phyloP scores from a whole-genome alignment of 2,888 invertebrate species.

The Noctua pronuba region DNA sequence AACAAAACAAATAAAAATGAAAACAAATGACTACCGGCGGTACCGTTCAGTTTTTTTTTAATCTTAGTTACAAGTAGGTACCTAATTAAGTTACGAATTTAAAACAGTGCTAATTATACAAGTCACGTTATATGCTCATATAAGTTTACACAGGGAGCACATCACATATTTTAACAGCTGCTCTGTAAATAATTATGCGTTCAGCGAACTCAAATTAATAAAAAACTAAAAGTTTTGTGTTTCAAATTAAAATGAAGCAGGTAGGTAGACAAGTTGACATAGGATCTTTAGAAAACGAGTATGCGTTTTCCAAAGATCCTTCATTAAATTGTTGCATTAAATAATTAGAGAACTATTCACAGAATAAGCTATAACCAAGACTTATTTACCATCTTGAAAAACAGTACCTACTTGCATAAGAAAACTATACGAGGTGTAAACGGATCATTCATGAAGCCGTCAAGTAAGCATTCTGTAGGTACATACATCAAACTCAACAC shows the following conservation, averaged over 20 bases:
- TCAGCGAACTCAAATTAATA: not conserved
- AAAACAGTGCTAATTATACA: not conserved
- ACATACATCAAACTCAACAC: too few species aligned
- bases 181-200: not conserved
- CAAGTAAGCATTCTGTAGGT: too few species aligned
- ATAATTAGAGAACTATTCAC: too few species aligned
- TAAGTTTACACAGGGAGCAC: not conserved
- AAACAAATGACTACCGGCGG: not conserved
- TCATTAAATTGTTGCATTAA: not conserved
- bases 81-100: conserved; percentile 1
- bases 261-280: not conserved
- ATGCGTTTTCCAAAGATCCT: too few species aligned
- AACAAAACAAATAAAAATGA: not conserved
- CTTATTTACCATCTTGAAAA: too few species aligned
- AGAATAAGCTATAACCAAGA: too few species aligned
- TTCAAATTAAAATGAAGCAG: not conserved
- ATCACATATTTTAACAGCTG: conserved; percentile 8
- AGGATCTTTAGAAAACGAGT: too few species aligned
- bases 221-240: conserved; percentile 20
- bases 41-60: not conserved
- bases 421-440: too few species aligned
- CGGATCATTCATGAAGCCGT: too few species aligned
- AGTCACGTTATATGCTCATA: conserved; percentile 3
- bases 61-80: conserved; percentile 17
- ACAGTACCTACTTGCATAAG: too few species aligned